phyloP scores from a whole-genome alignment of 2,888 invertebrate genomes.

The Eutolmus rufibarbis region DNA sequence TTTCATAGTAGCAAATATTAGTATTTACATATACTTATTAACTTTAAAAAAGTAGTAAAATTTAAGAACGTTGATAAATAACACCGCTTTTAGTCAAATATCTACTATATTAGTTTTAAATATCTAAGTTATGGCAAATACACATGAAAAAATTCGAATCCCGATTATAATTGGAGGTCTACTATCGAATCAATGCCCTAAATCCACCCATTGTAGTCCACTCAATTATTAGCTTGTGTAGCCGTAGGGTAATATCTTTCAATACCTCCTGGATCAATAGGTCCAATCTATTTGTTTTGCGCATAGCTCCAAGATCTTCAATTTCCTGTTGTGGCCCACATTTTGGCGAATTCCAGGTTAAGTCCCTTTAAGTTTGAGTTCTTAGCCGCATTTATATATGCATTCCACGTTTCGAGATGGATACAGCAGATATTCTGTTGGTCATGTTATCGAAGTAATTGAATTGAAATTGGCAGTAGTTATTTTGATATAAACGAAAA shows the following conservation, averaged over 20 bases:
- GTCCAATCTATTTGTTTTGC: not conserved
- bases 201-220: not conserved
- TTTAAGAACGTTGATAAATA: too few relatives aligned
- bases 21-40: too few relatives aligned
- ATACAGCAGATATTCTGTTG: not conserved
- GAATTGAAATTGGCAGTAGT: not conserved
- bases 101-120: too few relatives aligned
- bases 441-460: not conserved
- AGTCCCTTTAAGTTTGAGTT: not conserved
- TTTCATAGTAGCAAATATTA: too few relatives aligned
- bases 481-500: not conserved
- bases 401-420: not conserved
- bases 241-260: not conserved
- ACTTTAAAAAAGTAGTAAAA: too few relatives aligned
- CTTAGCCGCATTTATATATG: not conserved
- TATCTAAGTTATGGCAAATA: too few relatives aligned
- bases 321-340: not conserved
- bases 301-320: not conserved
- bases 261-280: not conserved
- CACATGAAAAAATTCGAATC: not conserved
- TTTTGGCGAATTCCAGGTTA: not conserved
- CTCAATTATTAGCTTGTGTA: not conserved
- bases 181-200: not conserved
- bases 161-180: not conserved
- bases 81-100: too few relatives aligned